These are phyloP conservation scores for Wasmannia auropunctata DNA, from an alignment of 1,140 invertebrate genomes.

Conservation along the genomic window DNA sequence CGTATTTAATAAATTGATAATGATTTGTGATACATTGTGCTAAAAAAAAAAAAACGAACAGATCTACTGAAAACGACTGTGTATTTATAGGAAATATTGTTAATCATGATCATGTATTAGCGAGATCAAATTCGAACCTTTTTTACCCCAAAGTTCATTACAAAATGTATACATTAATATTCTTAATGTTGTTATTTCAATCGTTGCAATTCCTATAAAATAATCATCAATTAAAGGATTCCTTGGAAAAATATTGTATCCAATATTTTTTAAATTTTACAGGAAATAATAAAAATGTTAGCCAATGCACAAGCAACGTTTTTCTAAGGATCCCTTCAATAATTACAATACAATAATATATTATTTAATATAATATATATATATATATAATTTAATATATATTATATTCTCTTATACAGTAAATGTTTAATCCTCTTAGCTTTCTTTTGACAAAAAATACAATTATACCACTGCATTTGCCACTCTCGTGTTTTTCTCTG, in stretches of 20 bases:
- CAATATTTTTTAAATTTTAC: no score
- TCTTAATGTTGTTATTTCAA: constrained; percentile 1
- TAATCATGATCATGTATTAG: constrained; percentile 17
- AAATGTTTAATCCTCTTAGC: no score
- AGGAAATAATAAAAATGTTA: no score
- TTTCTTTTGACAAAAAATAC: no score
- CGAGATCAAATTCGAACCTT: not conserved
- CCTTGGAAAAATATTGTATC: no score
- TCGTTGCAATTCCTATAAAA: not conserved
- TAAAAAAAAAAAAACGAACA: constrained; percentile 2
- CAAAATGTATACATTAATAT: constrained; percentile 22
- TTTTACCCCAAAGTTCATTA: constrained; percentile 32
- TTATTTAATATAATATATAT: not conserved
- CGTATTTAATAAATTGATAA: constrained; percentile 44
- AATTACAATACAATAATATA: no score
- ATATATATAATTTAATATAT: not conserved
- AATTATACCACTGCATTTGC: no score
- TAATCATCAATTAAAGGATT: not conserved
- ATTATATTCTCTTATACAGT: no score
- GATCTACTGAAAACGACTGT: not conserved
- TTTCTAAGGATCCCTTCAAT: no score
- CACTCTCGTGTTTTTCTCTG: no score
- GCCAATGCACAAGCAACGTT: no score
- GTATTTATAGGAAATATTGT: constrained; percentile 37
- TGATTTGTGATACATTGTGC: constrained; percentile 40